phyloP scores from a whole-genome alignment of 2,113 vertebrate species.

The Prochilodus magdalenae region DNA sequence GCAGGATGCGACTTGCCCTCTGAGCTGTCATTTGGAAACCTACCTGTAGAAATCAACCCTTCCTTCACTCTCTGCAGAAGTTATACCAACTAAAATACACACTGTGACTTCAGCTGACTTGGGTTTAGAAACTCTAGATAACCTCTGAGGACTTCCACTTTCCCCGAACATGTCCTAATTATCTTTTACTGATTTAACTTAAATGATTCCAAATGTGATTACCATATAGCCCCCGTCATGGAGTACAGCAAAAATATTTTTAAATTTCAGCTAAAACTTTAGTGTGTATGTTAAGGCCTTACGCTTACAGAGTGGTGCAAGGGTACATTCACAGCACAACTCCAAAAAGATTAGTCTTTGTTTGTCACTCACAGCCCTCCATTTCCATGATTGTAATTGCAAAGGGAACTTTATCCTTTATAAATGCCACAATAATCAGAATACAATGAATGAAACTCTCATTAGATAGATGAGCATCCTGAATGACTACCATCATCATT shows the following conservation, averaged over 20 bases:
- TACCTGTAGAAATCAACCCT: conserved; percentile 50
- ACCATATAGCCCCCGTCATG: too few relatives aligned
- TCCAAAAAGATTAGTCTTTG: conserved; percentile 1
- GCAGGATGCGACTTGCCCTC: conserved; percentile 69
- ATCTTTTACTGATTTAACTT: conserved; percentile 6
- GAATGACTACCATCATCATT: conserved; percentile 33
- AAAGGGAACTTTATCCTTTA: conserved; percentile 21
- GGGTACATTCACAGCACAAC: conserved; percentile 3
- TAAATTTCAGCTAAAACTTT: too few relatives aligned
- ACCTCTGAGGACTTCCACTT: neutral
- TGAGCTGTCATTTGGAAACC: conserved; percentile 14
- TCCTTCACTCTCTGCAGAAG: conserved; percentile 3
- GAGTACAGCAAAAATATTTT: too few relatives aligned
- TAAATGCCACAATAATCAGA: conserved; percentile 51
- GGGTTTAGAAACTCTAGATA: conserved; percentile 6
- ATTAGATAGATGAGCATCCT: conserved; percentile 49
- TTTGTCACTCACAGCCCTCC: conserved; percentile 29
- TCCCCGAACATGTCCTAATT: neutral
- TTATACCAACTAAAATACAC: too few relatives aligned
- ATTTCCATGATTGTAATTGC: conserved; percentile 52
- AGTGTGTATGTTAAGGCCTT: too few relatives aligned
- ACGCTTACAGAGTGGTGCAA: neutral
- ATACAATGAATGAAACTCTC: conserved; percentile 48
- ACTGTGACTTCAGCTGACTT: conserved; percentile 7
- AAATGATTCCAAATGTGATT: conserved; percentile 8